Base-by-base conservation (phyloP, 2,888 invertebrate genomes). In the Ectobius pallidus region DNA sequence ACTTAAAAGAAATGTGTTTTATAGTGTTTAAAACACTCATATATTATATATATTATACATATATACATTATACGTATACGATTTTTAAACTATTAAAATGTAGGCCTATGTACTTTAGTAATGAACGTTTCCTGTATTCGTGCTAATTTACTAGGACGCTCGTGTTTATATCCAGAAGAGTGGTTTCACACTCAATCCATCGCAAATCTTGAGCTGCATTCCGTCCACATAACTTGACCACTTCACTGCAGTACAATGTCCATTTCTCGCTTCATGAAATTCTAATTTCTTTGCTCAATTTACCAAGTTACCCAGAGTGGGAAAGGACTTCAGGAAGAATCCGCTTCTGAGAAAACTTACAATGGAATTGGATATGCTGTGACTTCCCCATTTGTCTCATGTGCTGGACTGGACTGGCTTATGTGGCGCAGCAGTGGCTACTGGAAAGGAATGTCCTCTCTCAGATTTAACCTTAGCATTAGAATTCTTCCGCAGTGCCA, bases 181-280 rank as follows among this genome's bases (percentile, higher is more conserved):
- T n/a, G n/a, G n/a, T n/a, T n/a, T n/a, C n/a, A n/a, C n/a, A n/a
- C n/a, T n/a, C n/a, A n/a, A n/a, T n/a, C n/a, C n/a, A n/a, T n/a
- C n/a, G n/a, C n/a, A n/a, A n/a, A n/a, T n/a, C n/a, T n/a, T n/a
- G n/a, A n/a, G n/a, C n/a, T n/a, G n/a, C n/a, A n/a, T n/a, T n/a
- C n/a, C n/a, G n/a, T n/a, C n/a, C n/a, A 34, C 34, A 34, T 11
- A 34, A 58, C 58, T 58, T 58, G 58, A n/a, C 58, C 32, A 30
- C 9, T 58, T 30, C 1, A n/a, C 7, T 30, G 30, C 22, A 58
- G n/a, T 30, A 30, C 32, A 58, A 30, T 58, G 58, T 14, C 63
- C 63, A 69, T 72, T 72, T 69, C 39, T 49, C 72, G 69, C 72
- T 62, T 63, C 69, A 69, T 63, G 69, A 62, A 44, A 69, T 69